Percentiles rank a stretch among this genome's conserved stretches.
Evolutionary conservation across 2,113 vertebrate species (phyloP).

Genomic region (Polyodon spathula): DNA sequence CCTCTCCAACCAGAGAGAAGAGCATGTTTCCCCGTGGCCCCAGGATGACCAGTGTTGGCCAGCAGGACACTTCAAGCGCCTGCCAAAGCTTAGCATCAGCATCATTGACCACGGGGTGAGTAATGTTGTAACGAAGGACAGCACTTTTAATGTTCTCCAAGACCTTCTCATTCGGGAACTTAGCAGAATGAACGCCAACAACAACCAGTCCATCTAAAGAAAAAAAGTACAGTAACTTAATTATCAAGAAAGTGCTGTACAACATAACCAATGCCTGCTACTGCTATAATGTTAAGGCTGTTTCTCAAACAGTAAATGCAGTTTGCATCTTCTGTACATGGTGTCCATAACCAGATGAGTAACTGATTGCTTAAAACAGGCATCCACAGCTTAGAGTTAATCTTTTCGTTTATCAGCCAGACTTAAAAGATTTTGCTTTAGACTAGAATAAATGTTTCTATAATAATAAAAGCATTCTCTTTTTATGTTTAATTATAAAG

Average conservation of each 20-base stretch:
- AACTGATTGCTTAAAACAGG: no score
- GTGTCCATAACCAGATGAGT: no score
- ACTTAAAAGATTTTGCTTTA: not conserved
- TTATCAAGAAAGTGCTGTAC: no score
- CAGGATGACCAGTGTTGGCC: slow-evolving; percentile 85
- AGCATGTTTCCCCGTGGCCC: slow-evolving; percentile 88
- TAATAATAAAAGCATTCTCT: no score
- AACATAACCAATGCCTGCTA: no score
- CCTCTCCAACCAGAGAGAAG: slow-evolving; percentile 87
- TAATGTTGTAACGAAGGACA: slow-evolving; percentile 78
- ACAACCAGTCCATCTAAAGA: slow-evolving; percentile 81
- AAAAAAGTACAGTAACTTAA: not conserved
- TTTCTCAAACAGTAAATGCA: no score
- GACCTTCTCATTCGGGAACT: slow-evolving; percentile 93
- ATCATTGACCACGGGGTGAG: slow-evolving; percentile 90
- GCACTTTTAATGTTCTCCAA: slow-evolving; percentile 79
- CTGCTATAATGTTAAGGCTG: no score
- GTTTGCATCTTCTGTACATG: no score
- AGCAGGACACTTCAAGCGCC: slow-evolving; percentile 89
- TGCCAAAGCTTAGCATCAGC: slow-evolving; percentile 80
- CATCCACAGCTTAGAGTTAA: not conserved
- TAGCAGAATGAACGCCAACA: slow-evolving; percentile 89
- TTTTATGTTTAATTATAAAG: no score
- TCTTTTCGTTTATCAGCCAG: not conserved
- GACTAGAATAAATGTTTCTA: no score